Evolutionary conservation across 2,888 invertebrate species (phyloP).

Genomic region (Oithona nana): DNA sequence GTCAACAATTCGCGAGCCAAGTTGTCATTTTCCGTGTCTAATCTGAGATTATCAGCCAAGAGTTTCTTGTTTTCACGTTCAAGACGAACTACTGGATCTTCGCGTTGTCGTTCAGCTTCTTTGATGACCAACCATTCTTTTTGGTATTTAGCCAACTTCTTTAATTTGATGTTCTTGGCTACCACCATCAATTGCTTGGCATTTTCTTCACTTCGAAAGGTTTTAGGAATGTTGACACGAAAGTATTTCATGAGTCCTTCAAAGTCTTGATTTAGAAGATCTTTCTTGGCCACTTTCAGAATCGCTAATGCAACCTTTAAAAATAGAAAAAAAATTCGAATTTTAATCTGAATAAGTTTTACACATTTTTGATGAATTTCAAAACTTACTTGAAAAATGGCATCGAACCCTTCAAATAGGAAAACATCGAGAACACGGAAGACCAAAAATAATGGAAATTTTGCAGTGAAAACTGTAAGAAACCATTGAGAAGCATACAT

Average conservation of each 20-base stretch:
- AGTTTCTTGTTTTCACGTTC: slow-evolving; percentile 32
- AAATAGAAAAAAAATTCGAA: neutral
- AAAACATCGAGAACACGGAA: slow-evolving; percentile 95
- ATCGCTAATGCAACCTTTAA: slow-evolving; percentile 5
- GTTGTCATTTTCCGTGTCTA: slow-evolving; percentile 40
- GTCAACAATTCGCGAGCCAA: slow-evolving; percentile 38
- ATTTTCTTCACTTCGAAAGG: slow-evolving; percentile 73
- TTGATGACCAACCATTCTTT: slow-evolving; percentile 63
- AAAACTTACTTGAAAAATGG: slow-evolving; percentile 83
- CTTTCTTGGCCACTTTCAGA: slow-evolving; percentile 54
- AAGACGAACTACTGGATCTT: slow-evolving; percentile 24
- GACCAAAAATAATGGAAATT: slow-evolving; percentile 89
- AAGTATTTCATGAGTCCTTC: slow-evolving; percentile 96
- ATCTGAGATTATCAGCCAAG: slow-evolving; percentile 34
- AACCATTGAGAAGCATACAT: slow-evolving; percentile 99
- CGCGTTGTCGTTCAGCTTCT: slow-evolving; percentile 24
- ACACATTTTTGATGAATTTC: too few species aligned
- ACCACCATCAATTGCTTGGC: slow-evolving; percentile 71
- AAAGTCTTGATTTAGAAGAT: slow-evolving; percentile 78
- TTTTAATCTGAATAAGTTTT: too few species aligned
- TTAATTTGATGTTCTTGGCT: slow-evolving; percentile 77
- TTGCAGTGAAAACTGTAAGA: slow-evolving; percentile 93
- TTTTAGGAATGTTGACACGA: slow-evolving; percentile 86
- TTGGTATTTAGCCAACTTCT: slow-evolving; percentile 83
- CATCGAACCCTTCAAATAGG: slow-evolving; percentile 78